phyloP scores from a whole-genome alignment of 2,113 vertebrate species.

The Gavialis gangeticus region DNA sequence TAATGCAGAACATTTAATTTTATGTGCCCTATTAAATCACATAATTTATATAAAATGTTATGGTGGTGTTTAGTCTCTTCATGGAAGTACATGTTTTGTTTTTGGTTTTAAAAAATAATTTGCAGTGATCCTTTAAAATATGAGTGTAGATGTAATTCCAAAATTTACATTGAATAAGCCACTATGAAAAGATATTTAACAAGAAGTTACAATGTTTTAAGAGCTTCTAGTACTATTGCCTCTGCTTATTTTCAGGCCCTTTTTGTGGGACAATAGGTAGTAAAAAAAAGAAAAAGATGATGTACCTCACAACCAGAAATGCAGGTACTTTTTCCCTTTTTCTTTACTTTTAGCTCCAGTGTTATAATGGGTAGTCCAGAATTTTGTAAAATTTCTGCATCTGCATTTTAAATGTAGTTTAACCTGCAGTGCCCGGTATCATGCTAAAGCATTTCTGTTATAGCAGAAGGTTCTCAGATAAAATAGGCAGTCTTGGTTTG shows the following conservation, averaged over 20 bases:
- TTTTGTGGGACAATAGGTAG: slow-evolving; percentile 92
- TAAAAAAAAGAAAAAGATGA: slow-evolving; percentile 98
- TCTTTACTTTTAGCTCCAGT: too few species aligned
- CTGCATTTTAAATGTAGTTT: neutral
- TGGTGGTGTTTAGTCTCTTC: neutral
- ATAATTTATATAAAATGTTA: neutral
- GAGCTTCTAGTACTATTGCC: slow-evolving; percentile 6
- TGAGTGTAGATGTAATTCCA: neutral
- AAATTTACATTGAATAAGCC: neutral
- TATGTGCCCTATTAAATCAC: neutral
- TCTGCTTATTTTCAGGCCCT: slow-evolving; percentile 83
- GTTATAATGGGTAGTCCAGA: neutral
- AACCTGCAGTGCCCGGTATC: too few species aligned
- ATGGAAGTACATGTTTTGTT: neutral
- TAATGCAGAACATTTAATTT: neutral
- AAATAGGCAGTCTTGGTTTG: neutral
- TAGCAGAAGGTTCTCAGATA: neutral
- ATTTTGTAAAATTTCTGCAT: neutral
- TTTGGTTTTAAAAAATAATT: neutral
- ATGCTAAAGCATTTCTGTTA: neutral
- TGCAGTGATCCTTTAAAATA: neutral
- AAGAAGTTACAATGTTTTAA: neutral
- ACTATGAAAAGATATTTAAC: neutral
- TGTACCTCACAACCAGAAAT: slow-evolving; percentile 98
- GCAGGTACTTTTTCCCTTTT: slow-evolving; percentile 84